These are phyloP conservation scores for Onychorhynchus coronatus DNA, from an alignment of 2,113 vertebrate species.

Conservation along the genomic window DNA sequence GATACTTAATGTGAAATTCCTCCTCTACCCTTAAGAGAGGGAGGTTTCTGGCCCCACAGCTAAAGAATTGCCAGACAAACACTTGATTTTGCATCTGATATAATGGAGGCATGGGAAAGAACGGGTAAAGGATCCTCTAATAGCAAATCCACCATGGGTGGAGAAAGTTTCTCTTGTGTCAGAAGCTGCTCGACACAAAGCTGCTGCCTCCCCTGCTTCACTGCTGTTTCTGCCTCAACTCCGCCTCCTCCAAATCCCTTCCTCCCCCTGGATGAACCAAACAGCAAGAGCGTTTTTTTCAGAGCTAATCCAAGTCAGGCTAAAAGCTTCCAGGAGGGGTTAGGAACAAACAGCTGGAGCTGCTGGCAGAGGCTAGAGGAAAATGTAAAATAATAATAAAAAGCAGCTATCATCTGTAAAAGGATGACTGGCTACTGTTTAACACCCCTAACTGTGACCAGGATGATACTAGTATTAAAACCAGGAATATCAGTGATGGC, in stretches of 20 bases:
- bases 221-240: neutral
- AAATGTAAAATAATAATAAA: conserved; percentile 4
- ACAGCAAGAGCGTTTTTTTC: neutral
- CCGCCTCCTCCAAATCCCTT: neutral
- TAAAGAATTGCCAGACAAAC: neutral
- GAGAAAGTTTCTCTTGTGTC: neutral
- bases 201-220: neutral
- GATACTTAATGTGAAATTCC: rapidly evolving
- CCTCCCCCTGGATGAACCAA: neutral
- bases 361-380: neutral
- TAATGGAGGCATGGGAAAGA: neutral
- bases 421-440: conserved; percentile 3
- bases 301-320: neutral
- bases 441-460: neutral
- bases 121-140: neutral
- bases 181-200: neutral
- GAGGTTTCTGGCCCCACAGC: neutral
- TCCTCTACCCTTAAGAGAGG: neutral
- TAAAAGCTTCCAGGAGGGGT: neutral
- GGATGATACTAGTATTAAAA: neutral
- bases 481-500: neutral
- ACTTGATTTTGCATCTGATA: neutral
- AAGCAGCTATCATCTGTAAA: neutral
- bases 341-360: neutral
- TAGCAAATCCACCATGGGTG: neutral